Percentiles rank a stretch among this genome's conserved stretches.
phyloP scores from a whole-genome alignment of 2,797 vertebrate species.

The Lerista edwardsae region DNA sequence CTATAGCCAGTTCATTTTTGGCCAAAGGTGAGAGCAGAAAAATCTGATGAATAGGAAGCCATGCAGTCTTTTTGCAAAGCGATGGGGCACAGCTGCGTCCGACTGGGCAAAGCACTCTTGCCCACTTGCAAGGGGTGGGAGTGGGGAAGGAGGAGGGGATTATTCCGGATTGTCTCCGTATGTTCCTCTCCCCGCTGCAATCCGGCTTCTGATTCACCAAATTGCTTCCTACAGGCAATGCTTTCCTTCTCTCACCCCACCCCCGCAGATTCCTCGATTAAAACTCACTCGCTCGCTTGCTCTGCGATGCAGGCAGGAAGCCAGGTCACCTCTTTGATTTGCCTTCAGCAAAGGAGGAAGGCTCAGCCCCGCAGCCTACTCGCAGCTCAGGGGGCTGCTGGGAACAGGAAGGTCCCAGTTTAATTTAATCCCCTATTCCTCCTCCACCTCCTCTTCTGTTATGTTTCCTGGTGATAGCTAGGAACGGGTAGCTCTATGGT shows the following conservation, averaged over 20 bases:
- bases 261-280: not conserved
- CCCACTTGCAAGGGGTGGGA: not conserved
- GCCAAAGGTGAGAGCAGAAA: no score
- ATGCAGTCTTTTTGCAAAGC: not conserved
- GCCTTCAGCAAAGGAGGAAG: not conserved
- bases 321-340: not conserved
- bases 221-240: not conserved
- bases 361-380: not conserved
- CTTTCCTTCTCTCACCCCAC: not conserved
- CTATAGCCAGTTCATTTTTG: not conserved
- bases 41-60: not conserved
- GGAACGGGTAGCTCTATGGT: conserved; percentile 34
- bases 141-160: not conserved
- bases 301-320: not conserved
- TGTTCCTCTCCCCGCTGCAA: not conserved
- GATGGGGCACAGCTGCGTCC: not conserved
- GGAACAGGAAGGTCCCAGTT: conserved; percentile 50
- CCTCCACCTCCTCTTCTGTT: not conserved
- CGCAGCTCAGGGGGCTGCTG: conserved; percentile 30
- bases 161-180: not conserved
- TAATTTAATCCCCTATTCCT: conserved; percentile 26
- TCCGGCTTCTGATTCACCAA: not conserved
- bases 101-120: not conserved
- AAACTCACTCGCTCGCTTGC: conserved; percentile 34
- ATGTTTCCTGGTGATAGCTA: conserved; percentile 43